Percentiles rank a stretch among this genome's conserved stretches.
Evolutionary conservation across 37 sponge, comb jelly and placozoan species (phyloP).

Genomic region (Spongilla lacustris): DNA sequence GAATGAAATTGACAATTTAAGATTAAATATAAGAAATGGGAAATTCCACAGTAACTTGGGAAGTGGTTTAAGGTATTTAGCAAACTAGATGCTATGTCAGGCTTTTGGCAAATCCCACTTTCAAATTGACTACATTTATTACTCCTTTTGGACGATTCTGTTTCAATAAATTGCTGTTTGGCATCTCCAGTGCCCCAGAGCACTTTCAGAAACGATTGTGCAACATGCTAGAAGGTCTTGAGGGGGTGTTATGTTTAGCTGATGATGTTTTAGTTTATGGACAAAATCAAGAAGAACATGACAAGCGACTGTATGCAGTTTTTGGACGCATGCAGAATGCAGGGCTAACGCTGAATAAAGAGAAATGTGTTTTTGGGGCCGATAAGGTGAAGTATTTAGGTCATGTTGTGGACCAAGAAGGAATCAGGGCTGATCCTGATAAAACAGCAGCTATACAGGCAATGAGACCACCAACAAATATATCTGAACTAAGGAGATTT

Average conservation of each 20-base stretch:
- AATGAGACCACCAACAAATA: conserved; percentile 4
- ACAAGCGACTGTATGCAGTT: background rate
- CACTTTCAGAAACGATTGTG: conserved; percentile 34
- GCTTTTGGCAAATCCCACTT: conserved; percentile 46
- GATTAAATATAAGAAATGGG: too few relatives aligned
- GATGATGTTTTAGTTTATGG: conserved; percentile 21
- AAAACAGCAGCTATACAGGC: conserved; percentile 13
- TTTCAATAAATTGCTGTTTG: conserved; percentile 40
- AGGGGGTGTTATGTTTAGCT: background rate
- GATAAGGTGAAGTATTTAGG: conserved; percentile 18
- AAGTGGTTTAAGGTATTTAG: conserved; percentile 1
- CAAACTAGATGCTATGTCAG: conserved; percentile 35
- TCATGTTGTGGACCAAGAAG: conserved; percentile 25
- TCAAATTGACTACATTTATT: conserved; percentile 1
- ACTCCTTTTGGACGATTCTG: conserved; percentile 2
- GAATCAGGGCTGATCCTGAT: conserved; percentile 17
- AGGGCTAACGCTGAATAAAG: conserved; percentile 30
- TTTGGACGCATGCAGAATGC: conserved; percentile 12
- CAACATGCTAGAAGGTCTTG: conserved; percentile 3
- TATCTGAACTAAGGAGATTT: conserved; percentile 20
- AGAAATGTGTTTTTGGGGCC: conserved; percentile 29
- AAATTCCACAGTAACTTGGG: too few relatives aligned
- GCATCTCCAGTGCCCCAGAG: conserved; percentile 51
- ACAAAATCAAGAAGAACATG: conserved; percentile 1
- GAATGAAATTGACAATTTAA: too few relatives aligned